These are phyloP conservation scores for Cataglyphis hispanica DNA, from an alignment of 1,140 invertebrate species.

Conservation along the genomic window DNA sequence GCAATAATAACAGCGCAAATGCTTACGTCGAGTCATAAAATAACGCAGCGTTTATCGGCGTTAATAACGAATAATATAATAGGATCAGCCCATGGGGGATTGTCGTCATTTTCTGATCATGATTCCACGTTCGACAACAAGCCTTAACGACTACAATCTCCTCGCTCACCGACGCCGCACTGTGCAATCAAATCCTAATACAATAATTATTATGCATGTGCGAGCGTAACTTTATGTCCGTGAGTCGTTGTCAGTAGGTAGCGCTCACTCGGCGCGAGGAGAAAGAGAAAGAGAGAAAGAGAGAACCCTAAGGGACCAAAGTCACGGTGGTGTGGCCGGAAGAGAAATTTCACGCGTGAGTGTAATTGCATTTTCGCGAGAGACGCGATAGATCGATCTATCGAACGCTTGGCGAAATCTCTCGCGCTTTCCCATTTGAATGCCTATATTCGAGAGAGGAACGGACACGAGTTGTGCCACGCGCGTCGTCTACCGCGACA, in stretches of 20 bases:
- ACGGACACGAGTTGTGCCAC: constrained; percentile 63
- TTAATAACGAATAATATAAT: constrained; percentile 59
- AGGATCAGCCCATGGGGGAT: constrained; percentile 14
- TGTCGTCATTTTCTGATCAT: constrained; percentile 49
- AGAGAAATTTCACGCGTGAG: constrained; percentile 80
- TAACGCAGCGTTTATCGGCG: constrained; percentile 31
- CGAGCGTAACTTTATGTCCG: constrained; percentile 59
- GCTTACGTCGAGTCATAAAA: neutral
- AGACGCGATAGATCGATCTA: constrained; percentile 73
- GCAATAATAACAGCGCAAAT: constrained; percentile 28
- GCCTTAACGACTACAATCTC: constrained; percentile 50
- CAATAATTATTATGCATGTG: constrained; percentile 69
- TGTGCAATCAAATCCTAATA: constrained; percentile 65
- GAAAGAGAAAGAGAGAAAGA: constrained; percentile 25
- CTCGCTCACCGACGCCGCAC: constrained; percentile 54
- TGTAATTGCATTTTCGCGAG: constrained; percentile 81
- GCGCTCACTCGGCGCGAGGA: neutral
- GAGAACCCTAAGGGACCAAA: constrained; percentile 39
- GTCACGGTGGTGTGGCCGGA: constrained; percentile 70
- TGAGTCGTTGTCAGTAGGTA: constrained; percentile 47
- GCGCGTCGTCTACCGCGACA: constrained; percentile 76
- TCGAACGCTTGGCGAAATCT: constrained; percentile 76
- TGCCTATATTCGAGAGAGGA: constrained; percentile 65
- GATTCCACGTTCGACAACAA: constrained; percentile 56
- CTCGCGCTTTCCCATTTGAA: constrained; percentile 77